Conservation (phyloP, 2,888 invertebrate species). For the Aradus depressus region DNA sequence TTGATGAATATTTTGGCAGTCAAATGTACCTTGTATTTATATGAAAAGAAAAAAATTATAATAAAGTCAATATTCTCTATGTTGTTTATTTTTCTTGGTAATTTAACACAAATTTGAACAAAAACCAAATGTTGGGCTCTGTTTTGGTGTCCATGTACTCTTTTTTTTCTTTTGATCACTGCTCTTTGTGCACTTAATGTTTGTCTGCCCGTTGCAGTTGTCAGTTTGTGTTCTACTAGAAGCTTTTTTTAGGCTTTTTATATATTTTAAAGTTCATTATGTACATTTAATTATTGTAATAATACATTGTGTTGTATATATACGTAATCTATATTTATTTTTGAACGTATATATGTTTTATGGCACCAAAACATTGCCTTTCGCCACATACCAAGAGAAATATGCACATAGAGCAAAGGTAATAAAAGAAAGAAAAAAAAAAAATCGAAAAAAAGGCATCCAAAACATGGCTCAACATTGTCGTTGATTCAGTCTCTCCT, state of each 20-base stretch:
- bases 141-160: slow-evolving; percentile 46
- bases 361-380: slow-evolving; percentile 57
- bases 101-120: slow-evolving; percentile 17
- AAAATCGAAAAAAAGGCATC: slow-evolving; percentile 24
- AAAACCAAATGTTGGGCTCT: slow-evolving; percentile 43
- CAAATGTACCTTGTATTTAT: slow-evolving; percentile 16
- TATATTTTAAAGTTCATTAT: no score
- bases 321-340: no score
- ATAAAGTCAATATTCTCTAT: slow-evolving; percentile 22
- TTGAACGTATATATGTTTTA: no score
- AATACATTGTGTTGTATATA: no score
- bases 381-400: slow-evolving; percentile 46
- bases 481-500: no score
- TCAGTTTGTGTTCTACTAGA: no score
- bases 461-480: slow-evolving; percentile 29
- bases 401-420: slow-evolving; percentile 30
- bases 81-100: slow-evolving; percentile 25
- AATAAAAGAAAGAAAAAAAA: no score
- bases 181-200: slow-evolving; percentile 44
- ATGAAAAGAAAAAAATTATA: slow-evolving; percentile 5
- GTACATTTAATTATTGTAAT: no score
- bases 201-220: no score
- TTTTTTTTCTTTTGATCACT: slow-evolving; percentile 27
- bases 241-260: no score
- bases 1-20: slow-evolving; percentile 13